Evolutionary conservation across 2,888 invertebrate species (phyloP), one percentile per base, ranked within the genome.

Genomic region (Drosophila robusta): DNA sequence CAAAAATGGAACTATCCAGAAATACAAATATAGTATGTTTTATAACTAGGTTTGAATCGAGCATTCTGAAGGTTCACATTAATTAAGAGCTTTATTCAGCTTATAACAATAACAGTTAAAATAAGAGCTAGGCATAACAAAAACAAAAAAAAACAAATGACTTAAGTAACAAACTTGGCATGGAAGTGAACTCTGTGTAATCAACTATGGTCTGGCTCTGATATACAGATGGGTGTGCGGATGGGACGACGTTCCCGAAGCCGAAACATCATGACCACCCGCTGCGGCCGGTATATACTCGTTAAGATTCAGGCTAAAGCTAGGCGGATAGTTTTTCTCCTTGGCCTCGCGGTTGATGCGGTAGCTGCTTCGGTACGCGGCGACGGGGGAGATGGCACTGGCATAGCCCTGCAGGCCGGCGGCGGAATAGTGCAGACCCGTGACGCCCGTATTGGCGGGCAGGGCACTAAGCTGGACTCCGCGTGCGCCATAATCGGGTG

Each of bases 301-400:
- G 57, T 92, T 89, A 5, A 91, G 79, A 69, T 92, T 92, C 3
- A 92, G 80, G 18, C 71, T 87, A 29, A 92, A 69, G 0, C 76
- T 39, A 14, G 85, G 75, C 2, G 88, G 77, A 24, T 70, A 77
- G 4, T 73, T 70, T 46, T 89, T 90, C 4, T 90, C 81, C 62
- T 91, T 90, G 18, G 87, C 81, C 49, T 92, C 92, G 0, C 90
- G 78, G 75, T 92, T 91, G 44, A 90, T 88, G 24, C 92, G 89
- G 68, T 91, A 91, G 50, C 70, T 85, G 63, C 75, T 87, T 41
- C 90, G 89, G 61, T 89, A 89, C 29, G 75, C 73, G 32, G 75
- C 67, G 2, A 67, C 45, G 0, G 84, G 87, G 0, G 58, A 36
- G 4, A 81, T 57, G 26, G 64, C 62, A 9, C 46, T 75, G 22